Percentiles rank a stretch among this genome's conserved stretches.
phyloP scores from a whole-genome alignment of 2,888 invertebrate species.

The Tenthredo distinguenda region DNA sequence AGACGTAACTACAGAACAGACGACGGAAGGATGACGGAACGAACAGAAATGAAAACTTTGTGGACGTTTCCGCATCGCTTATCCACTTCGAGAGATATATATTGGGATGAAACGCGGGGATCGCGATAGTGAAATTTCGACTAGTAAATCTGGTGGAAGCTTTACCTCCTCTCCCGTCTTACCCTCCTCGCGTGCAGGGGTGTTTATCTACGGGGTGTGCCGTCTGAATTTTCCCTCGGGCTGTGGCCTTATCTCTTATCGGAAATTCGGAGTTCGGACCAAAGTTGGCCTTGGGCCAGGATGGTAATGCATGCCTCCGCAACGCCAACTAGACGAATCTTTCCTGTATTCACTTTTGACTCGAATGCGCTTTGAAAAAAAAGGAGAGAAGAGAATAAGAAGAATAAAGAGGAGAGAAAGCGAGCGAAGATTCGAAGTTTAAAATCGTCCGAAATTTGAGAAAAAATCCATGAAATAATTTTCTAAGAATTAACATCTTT shows the following conservation, averaged over 20 bases:
- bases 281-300: conserved; percentile 69
- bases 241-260: conserved; percentile 67
- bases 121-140: conserved; percentile 68
- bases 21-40: conserved; percentile 22
- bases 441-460: not conserved
- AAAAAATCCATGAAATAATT: not conserved
- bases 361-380: conserved; percentile 15
- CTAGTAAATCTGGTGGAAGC: conserved; percentile 65
- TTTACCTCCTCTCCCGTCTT: conserved; percentile 21
- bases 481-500: not conserved
- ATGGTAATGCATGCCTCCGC: conserved; percentile 70
- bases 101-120: conserved; percentile 56
- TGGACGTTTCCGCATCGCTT: conserved; percentile 25
- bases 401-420: not conserved
- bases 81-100: not conserved
- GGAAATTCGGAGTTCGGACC: conserved; percentile 62
- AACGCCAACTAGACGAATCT: conserved; percentile 62
- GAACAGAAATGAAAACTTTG: conserved; percentile 33
- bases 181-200: conserved; percentile 54
- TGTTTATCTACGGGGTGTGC: conserved; percentile 70
- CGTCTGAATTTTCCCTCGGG: conserved; percentile 61
- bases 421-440: not conserved
- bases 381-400: not conserved
- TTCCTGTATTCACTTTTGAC: conserved; percentile 69
- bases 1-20: not conserved